phyloP scores from a whole-genome alignment of 2,797 vertebrate genomes.

The Onychomys arenicola region DNA sequence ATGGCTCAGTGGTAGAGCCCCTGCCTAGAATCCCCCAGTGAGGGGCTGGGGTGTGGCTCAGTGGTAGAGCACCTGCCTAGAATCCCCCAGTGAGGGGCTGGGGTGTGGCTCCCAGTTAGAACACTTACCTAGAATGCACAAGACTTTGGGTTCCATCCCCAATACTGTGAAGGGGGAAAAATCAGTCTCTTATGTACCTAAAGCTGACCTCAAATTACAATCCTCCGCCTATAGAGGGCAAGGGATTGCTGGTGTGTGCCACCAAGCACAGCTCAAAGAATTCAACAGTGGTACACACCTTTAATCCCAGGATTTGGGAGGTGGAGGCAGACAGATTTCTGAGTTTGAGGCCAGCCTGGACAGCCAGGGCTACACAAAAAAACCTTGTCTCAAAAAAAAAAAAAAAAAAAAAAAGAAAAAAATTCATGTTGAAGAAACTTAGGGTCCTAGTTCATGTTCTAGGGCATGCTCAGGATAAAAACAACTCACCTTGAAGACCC shows the following conservation, averaged over 20 bases:
- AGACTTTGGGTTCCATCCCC: neutral
- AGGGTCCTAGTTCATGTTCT: neutral
- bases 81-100: neutral
- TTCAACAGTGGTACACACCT: neutral
- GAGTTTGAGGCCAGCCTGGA: neutral
- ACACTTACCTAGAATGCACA: neutral
- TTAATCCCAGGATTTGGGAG: neutral
- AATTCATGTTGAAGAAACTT: neutral
- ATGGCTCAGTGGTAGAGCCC: neutral
- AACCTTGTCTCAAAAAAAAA: neutral
- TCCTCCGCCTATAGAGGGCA: neutral
- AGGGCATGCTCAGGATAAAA: neutral
- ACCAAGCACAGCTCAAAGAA: neutral
- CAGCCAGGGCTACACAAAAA: neutral
- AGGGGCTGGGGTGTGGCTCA: neutral
- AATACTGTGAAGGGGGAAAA: neutral
- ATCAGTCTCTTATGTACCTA: too few relatives aligned
- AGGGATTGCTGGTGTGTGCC: neutral
- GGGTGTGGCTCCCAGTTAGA: neutral
- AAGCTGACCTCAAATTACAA: neutral
- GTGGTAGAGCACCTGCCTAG: neutral
- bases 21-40: neutral
- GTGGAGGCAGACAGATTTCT: neutral
- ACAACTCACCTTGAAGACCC: neutral
- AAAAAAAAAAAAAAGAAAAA: neutral